Evolutionary conservation across 2,888 invertebrate genomes (phyloP).

Genomic region (Spilarctia lutea): DNA sequence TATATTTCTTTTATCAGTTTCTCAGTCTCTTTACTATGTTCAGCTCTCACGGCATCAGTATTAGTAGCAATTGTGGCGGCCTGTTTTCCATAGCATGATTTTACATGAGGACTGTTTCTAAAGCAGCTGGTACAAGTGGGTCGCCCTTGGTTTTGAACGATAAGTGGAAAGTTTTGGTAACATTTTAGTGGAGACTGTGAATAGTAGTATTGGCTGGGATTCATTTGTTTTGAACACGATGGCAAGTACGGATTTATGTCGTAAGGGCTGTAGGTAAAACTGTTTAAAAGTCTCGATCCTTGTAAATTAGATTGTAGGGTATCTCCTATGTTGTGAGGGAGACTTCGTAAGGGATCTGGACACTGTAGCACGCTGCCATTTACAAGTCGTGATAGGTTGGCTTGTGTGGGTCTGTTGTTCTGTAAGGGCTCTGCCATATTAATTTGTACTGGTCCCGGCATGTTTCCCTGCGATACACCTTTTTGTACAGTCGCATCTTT

Average conservation of each 20-base stretch:
- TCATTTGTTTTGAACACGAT: constrained; percentile 62
- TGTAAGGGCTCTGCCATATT: not conserved
- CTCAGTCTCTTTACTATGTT: constrained; percentile 68
- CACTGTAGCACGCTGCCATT: not conserved
- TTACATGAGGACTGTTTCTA: constrained; percentile 49
- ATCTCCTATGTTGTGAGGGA: constrained; percentile 2
- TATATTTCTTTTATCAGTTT: constrained; percentile 79
- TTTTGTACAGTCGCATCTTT: constrained; percentile 75
- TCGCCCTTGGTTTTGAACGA: constrained; percentile 64
- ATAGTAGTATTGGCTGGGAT: constrained; percentile 53
- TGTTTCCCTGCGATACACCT: constrained; percentile 53
- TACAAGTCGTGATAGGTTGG: not conserved
- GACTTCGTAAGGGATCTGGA: not conserved
- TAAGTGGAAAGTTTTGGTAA: constrained; percentile 70
- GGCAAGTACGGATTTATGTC: constrained; percentile 60
- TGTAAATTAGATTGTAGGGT: constrained; percentile 1
- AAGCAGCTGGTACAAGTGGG: constrained; percentile 62
- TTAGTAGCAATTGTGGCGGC: constrained; percentile 67
- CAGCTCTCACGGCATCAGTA: constrained; percentile 57
- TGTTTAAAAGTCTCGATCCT: constrained; percentile 66
- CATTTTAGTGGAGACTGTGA: constrained; percentile 56
- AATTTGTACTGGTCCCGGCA: not conserved
- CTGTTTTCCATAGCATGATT: constrained; percentile 27
- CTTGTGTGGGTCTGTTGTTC: not conserved
- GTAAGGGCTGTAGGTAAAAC: constrained; percentile 69